A percentile compares a stretch with the other conserved stretches of the same genome.
These are phyloP conservation scores for Mycalesis mineus DNA, from an alignment of 2,888 invertebrate genomes.

Conservation along the genomic window DNA sequence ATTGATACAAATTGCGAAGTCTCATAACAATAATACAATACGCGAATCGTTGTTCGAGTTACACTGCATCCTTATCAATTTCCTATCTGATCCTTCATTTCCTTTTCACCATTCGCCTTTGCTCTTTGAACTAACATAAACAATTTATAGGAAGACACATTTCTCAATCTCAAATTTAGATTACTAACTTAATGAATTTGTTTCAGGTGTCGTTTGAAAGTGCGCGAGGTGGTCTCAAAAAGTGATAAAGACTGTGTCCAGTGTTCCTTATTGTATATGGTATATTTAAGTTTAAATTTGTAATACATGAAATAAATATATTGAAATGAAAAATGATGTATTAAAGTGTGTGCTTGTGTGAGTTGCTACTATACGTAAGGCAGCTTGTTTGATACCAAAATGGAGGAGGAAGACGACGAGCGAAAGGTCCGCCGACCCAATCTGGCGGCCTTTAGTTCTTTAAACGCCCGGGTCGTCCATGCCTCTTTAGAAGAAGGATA, in stretches of 20 bases:
- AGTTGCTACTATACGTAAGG: conserved; percentile 41
- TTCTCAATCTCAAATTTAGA: not conserved
- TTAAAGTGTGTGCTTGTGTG: conserved; percentile 54
- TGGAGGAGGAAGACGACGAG: conserved; percentile 73
- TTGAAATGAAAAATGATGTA: conserved; percentile 58
- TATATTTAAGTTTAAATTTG: conserved; percentile 52
- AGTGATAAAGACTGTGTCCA: conserved; percentile 77
- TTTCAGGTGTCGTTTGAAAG: conserved; percentile 66
- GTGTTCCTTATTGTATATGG: conserved; percentile 71
- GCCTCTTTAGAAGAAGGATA: conserved; percentile 60
- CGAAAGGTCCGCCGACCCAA: conserved; percentile 56
- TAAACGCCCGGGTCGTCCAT: conserved; percentile 59
- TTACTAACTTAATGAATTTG: conserved; percentile 43
- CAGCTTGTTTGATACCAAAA: conserved; percentile 40
- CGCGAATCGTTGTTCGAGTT: conserved; percentile 37
- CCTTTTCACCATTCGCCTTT: not conserved
- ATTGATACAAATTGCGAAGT: not conserved
- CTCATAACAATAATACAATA: not conserved
- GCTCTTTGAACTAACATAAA: not conserved
- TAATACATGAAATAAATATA: conserved; percentile 61
- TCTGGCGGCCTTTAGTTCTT: conserved; percentile 57
- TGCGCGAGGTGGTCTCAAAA: conserved; percentile 65
- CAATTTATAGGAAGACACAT: not conserved
- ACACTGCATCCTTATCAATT: conserved; percentile 35
- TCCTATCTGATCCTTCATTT: conserved; percentile 11